Evolutionary conservation across 2,797 vertebrate species (phyloP).

Genomic region (Sebastes nivosus): DNA sequence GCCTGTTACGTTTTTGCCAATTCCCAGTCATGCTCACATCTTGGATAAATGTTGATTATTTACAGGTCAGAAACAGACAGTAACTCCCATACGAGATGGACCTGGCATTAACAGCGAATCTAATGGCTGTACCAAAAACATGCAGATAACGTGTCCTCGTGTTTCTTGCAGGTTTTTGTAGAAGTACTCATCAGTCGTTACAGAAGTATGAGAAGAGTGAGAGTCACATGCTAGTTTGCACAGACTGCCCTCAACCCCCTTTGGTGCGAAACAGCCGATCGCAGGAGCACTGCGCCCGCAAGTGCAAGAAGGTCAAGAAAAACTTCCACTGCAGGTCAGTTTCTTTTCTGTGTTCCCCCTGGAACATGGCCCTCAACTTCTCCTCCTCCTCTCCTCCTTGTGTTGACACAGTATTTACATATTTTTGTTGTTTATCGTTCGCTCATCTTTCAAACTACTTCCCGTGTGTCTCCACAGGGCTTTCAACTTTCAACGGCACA

Average conservation of each 20-base stretch:
- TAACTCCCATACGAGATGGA: neutral
- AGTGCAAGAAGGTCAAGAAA: slow-evolving; percentile 91
- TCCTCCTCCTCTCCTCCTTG: neutral
- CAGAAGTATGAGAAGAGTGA: slow-evolving; percentile 93
- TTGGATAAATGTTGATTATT: neutral
- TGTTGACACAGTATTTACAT: slow-evolving; percentile 62
- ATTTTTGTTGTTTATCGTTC: slow-evolving; percentile 58
- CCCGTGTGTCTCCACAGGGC: slow-evolving; percentile 83
- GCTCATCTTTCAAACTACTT: slow-evolving; percentile 64
- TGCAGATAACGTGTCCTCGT: neutral
- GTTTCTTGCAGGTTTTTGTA: slow-evolving; percentile 78
- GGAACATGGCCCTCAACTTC: neutral
- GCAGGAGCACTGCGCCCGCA: slow-evolving; percentile 90
- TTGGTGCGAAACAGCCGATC: slow-evolving; percentile 85
- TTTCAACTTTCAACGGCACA: slow-evolving; percentile 94
- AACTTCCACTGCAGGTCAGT: slow-evolving; percentile 93
- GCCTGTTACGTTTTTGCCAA: neutral
- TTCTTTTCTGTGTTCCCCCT: neutral
- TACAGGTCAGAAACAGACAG: neutral
- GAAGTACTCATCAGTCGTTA: slow-evolving; percentile 78
- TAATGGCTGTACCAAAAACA: neutral
- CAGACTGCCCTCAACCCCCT: slow-evolving; percentile 83
- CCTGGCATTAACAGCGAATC: neutral
- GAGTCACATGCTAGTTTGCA: slow-evolving; percentile 85
- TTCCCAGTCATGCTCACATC: neutral